Evolutionary conservation across 1,140 invertebrate genomes (phyloP).

Genomic region (Euwallacea similis): DNA sequence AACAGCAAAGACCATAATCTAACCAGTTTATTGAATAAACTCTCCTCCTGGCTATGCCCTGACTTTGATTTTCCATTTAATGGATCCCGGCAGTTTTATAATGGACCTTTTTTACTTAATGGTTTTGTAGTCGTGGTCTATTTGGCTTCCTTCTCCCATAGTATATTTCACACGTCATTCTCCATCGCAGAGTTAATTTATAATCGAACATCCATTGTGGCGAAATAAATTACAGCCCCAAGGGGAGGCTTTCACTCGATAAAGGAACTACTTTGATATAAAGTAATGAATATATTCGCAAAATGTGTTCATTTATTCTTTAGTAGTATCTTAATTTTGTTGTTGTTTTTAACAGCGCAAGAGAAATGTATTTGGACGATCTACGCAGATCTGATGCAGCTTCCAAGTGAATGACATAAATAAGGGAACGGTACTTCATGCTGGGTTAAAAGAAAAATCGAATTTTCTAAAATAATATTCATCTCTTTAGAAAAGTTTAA

Average conservation of each 20-base stretch:
- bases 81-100: conserved; percentile 30
- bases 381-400: too few relatives aligned
- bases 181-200: conserved; percentile 14
- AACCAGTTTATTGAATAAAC: conserved; percentile 26
- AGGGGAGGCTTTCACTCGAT: background rate
- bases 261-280: background rate
- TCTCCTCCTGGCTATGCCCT: conserved; percentile 14
- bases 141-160: conserved; percentile 13
- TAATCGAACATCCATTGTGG: conserved; percentile 12
- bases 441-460: too few relatives aligned
- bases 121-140: conserved; percentile 21
- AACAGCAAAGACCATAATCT: conserved; percentile 10
- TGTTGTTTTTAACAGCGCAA: too few relatives aligned
- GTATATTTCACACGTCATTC: conserved; percentile 25
- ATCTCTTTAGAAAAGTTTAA: too few relatives aligned
- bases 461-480: too few relatives aligned
- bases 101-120: conserved; percentile 31
- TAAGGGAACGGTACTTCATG: too few relatives aligned
- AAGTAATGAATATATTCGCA: background rate
- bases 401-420: too few relatives aligned
- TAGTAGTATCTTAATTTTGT: too few relatives aligned
- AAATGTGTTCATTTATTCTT: background rate
- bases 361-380: too few relatives aligned
- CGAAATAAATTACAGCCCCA: conserved; percentile 1
- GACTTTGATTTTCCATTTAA: conserved; percentile 32